A percentile compares a stretch with the other conserved stretches of the same genome.
phyloP scores from a whole-genome alignment of 2,797 vertebrate species.

The Micromesistius poutassou region DNA sequence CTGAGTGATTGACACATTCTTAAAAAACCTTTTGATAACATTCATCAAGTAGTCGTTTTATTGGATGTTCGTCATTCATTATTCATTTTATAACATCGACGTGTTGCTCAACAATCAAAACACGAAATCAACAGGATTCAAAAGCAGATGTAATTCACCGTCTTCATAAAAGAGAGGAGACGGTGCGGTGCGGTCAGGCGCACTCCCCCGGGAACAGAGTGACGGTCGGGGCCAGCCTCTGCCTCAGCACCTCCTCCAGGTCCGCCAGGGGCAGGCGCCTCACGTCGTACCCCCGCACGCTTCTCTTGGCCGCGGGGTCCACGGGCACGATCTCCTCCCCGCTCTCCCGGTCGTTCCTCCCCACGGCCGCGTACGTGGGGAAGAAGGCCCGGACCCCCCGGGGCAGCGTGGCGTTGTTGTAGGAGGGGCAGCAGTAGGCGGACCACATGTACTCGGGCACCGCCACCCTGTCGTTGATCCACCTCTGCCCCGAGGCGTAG shows the following conservation, averaged over 20 bases:
- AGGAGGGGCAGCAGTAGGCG: conserved; percentile 65
- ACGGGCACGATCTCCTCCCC: conserved; percentile 57
- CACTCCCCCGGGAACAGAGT: conserved; percentile 53
- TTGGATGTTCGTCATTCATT: not conserved
- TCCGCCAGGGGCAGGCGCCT: conserved; percentile 48
- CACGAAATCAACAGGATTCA: not conserved
- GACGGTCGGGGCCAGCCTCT: conserved; percentile 45
- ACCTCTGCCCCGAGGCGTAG: conserved; percentile 25
- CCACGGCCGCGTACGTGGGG: conserved; percentile 62
- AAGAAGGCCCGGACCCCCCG: conserved; percentile 22
- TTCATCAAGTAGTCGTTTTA: not conserved
- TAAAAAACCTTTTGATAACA: not conserved
- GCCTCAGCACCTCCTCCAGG: conserved; percentile 51
- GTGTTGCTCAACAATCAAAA: not conserved
- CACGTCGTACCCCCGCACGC: conserved; percentile 54
- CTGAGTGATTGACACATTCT: conserved; percentile 6
- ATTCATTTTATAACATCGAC: not conserved
- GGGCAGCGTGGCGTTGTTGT: conserved; percentile 35
- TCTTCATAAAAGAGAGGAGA: not conserved
- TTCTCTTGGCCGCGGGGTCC: conserved; percentile 15
- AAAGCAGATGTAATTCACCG: not conserved
- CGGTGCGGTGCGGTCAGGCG: too few species aligned
- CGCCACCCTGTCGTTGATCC: conserved; percentile 55
- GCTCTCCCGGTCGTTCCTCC: conserved; percentile 59
- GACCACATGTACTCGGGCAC: conserved; percentile 72